A percentile compares a stretch with the other conserved stretches of the same genome.
Conservation (phyloP, 2,113 vertebrate species). For the Gopherus flavomarginatus region DNA sequence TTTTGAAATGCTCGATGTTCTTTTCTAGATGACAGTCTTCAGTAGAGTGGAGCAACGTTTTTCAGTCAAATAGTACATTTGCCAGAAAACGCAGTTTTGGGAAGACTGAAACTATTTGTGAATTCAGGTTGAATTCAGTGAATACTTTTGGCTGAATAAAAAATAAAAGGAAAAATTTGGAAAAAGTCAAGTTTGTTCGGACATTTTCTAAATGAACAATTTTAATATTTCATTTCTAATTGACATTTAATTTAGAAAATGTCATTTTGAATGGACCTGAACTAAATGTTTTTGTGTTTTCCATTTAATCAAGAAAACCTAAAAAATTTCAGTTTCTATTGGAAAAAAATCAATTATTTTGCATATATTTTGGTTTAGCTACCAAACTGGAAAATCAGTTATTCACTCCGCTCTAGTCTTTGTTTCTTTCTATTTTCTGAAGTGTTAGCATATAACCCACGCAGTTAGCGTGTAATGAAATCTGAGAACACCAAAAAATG, state of each 20-base stretch:
- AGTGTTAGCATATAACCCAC: background rate
- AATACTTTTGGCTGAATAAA: background rate
- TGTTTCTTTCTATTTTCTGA: conserved; percentile 1
- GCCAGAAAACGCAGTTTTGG: background rate
- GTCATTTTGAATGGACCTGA: background rate
- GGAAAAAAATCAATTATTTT: background rate
- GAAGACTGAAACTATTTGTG: background rate
- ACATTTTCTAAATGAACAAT: background rate
- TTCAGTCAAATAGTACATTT: background rate
- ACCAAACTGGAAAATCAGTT: background rate
- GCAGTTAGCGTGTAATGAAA: background rate
- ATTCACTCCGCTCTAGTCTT: background rate
- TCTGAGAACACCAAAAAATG: background rate
- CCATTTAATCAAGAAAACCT: background rate
- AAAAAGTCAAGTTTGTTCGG: background rate
- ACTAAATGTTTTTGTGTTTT: background rate
- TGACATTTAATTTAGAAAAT: background rate
- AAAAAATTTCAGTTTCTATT: background rate
- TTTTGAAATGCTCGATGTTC: conserved; percentile 32
- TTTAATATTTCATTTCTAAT: background rate
- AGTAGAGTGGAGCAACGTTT: background rate
- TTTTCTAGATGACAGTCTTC: conserved; percentile 12
- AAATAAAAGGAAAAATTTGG: background rate
- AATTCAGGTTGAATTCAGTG: background rate
- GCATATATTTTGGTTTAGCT: background rate